phyloP scores from a whole-genome alignment of 1,140 invertebrate genomes.

The Drosophila lowei region DNA sequence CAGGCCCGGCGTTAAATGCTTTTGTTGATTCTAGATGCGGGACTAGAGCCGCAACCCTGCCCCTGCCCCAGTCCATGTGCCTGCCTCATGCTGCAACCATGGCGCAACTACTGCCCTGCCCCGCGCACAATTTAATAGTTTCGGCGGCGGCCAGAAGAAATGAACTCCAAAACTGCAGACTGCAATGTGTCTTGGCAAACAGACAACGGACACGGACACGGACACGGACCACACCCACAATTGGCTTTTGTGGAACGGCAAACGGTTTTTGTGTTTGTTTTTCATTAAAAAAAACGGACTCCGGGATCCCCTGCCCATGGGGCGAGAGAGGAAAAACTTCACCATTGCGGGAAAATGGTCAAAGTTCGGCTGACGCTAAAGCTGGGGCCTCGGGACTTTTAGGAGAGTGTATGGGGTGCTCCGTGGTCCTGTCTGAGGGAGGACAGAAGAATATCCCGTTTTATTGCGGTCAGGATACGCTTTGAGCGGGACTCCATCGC shows the following conservation, averaged over 20 bases:
- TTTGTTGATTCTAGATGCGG: slow-evolving; percentile 74
- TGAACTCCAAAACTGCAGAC: slow-evolving; percentile 74
- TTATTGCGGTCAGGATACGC: slow-evolving; percentile 78
- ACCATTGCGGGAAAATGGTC: slow-evolving; percentile 59
- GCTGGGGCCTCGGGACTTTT: slow-evolving; percentile 27
- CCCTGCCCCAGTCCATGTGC: background rate
- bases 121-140: slow-evolving; percentile 69
- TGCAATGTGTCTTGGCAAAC: slow-evolving; percentile 78
- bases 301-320: slow-evolving; percentile 1
- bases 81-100: background rate
- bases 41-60: slow-evolving; percentile 8
- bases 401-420: slow-evolving; percentile 5
- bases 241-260: slow-evolving; percentile 69
- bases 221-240: slow-evolving; percentile 64
- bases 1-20: slow-evolving; percentile 74
- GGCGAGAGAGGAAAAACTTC: slow-evolving; percentile 21
- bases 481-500: slow-evolving; percentile 22
- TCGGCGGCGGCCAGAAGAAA: slow-evolving; percentile 62
- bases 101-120: background rate
- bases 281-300: slow-evolving; percentile 73
- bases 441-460: slow-evolving; percentile 51
- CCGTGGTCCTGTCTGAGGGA: no score
- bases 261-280: slow-evolving; percentile 73
- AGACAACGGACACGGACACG: slow-evolving; percentile 20
- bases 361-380: slow-evolving; percentile 48